Percentiles rank a stretch among this genome's conserved stretches.
phyloP scores from a whole-genome alignment of 2,113 vertebrate species.

The Coracopsis vasa region DNA sequence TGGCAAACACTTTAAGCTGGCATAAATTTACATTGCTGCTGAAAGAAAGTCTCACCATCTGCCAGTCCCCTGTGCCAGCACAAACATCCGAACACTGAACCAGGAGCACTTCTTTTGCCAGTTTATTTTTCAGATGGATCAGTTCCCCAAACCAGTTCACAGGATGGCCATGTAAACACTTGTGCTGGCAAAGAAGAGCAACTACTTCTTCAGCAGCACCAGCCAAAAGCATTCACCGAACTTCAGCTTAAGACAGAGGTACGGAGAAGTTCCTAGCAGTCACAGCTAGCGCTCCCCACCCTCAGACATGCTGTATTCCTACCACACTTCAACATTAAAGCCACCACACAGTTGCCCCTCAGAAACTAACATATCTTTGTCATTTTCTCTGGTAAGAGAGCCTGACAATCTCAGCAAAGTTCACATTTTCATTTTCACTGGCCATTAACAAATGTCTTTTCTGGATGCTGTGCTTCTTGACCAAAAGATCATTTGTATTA shows the following conservation, averaged over 20 bases:
- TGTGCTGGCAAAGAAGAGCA: background rate
- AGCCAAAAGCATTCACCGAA: background rate
- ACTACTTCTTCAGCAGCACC: background rate
- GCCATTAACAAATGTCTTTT: background rate
- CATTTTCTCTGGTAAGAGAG: background rate
- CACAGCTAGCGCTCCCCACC: background rate
- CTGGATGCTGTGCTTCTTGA: background rate
- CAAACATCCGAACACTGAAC: constrained; percentile 58
- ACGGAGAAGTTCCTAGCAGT: background rate
- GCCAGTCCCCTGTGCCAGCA: constrained; percentile 48
- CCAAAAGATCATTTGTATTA: background rate
- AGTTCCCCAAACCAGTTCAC: constrained; percentile 53
- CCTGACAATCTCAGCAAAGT: background rate
- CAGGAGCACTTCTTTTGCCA: constrained; percentile 53
- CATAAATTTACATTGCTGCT: constrained; percentile 59
- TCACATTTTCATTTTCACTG: background rate
- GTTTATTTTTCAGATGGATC: constrained; percentile 53
- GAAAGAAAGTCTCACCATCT: constrained; percentile 63
- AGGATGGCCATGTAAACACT: constrained; percentile 57
- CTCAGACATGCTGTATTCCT: background rate
- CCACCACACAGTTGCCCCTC: background rate
- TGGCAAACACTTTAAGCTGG: constrained; percentile 55
- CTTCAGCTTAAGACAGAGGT: background rate
- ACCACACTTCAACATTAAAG: background rate
- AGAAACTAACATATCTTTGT: background rate